Base-by-base conservation (phyloP, 2,797 vertebrate genomes). In the Parauchenoglanis punctatus region DNA sequence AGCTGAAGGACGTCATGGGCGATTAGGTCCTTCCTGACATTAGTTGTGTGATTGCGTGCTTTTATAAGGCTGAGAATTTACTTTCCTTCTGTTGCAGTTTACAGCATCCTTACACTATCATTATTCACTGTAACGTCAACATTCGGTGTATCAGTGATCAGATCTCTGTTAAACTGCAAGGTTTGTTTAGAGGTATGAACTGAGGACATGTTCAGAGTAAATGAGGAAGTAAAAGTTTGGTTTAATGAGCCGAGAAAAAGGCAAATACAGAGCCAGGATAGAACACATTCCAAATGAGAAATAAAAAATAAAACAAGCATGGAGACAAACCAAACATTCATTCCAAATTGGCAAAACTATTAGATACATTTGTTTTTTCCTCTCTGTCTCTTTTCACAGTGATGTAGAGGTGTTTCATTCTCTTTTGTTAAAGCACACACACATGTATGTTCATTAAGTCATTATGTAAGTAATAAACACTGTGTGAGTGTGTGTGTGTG, bases 371-470 rank as follows among this genome's bases (percentile, higher is more conserved):
- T 35, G 6, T 76, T 25, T 76, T 46, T 52, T n/a, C 23, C 46
- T 52, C 25, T 0, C 25, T n/a, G 18, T 73, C 18, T 73, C 63
- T 84, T 61, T 88, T 87, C 85, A 77, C 75, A 31, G 76, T 80
- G 56, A 54, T 85, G 35, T 81, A 61, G 83, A 92, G 91, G 91
- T 91, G 90, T 91, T 92, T 91, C 89, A 91, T 91, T 91, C 91
- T 90, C 89, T 90, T 73, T 85, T 87, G 87, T 84, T 91, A 90
- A 88, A 88, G 10, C 63, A 63, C 76, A 83, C 63, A 56, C 67
- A 31, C 65, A 8, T 25, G 73, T 58, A n/a, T 11, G 25, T 12
- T 23, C 65, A 56, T 23, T 75, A 58, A 75, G 35, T 25, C 4
- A 73, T 46, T 46, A 25, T 73, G 70, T 25, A 73, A 73, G 20